Percentiles rank a stretch among this genome's conserved stretches.
These are phyloP conservation scores for Tetragonisca angustula DNA, from an alignment of 2,888 invertebrate genomes.

Conservation along the genomic window DNA sequence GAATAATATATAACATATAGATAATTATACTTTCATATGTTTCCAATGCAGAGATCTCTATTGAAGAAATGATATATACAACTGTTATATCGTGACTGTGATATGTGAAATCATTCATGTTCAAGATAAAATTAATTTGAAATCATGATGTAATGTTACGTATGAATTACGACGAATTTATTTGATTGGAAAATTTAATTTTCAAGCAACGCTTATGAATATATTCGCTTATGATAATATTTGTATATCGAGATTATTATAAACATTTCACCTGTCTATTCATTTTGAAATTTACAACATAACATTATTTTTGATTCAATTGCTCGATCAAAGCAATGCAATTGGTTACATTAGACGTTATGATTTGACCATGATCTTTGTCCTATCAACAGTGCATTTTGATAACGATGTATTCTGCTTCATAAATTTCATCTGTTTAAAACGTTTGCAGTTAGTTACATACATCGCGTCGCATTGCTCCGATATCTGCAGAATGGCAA, in stretches of 20 bases:
- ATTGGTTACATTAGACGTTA: neutral
- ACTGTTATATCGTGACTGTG: no score
- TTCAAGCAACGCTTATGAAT: neutral
- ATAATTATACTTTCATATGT: neutral
- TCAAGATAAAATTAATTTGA: neutral
- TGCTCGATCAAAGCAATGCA: neutral
- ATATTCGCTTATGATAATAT: no score
- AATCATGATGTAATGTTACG: neutral
- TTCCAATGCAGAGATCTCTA: neutral
- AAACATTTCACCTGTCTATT: no score
- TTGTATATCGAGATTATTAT: neutral
- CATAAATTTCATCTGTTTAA: neutral
- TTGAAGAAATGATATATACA: neutral
- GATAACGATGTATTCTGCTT: neutral
- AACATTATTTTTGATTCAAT: neutral
- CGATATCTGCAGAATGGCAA: neutral
- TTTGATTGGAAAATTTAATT: neutral
- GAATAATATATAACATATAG: neutral
- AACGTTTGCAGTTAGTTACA: neutral
- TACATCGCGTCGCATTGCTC: neutral
- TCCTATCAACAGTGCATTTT: neutral
- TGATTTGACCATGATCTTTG: conserved; percentile 26
- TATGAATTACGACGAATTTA: no score
- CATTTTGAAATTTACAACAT: no score
- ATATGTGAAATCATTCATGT: no score